Percentiles rank a stretch among this genome's conserved stretches.
Evolutionary conservation across 2,797 vertebrate species (phyloP).

Genomic region (Hypotaenidia philippensis): DNA sequence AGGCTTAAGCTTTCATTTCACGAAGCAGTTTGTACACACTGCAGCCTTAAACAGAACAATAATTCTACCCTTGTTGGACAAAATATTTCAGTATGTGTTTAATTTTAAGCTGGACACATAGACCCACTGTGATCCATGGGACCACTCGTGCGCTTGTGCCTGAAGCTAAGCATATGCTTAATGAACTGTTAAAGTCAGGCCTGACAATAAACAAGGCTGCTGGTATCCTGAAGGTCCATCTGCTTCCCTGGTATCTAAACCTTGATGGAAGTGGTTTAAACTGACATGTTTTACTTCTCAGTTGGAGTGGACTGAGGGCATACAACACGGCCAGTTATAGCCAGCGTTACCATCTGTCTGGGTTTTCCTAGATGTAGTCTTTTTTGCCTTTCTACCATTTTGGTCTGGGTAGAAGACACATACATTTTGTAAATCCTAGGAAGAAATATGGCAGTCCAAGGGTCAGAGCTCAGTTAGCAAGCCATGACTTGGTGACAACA

Average conservation of each 20-base stretch:
- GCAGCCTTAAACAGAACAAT: neutral
- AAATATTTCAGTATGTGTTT: neutral
- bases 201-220: neutral
- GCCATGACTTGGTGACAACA: neutral
- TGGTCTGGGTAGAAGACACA: neutral
- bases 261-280: constrained; percentile 30
- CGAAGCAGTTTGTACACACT: neutral
- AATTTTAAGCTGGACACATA: neutral
- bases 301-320: neutral
- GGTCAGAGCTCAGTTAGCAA: neutral
- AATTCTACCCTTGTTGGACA: neutral
- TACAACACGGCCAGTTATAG: neutral
- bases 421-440: neutral
- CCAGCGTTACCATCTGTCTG: neutral
- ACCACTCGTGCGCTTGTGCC: neutral
- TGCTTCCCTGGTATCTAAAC: constrained; percentile 17
- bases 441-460: neutral
- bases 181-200: neutral
- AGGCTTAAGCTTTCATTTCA: neutral
- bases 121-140: neutral
- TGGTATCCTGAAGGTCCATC: constrained; percentile 33
- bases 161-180: neutral
- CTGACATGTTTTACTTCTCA: constrained; percentile 2
- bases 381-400: neutral
- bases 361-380: neutral